A percentile compares a stretch with the other conserved stretches of the same genome.
phyloP scores from a whole-genome alignment of 2,113 vertebrate genomes.

The Entomyzon cyanotis region DNA sequence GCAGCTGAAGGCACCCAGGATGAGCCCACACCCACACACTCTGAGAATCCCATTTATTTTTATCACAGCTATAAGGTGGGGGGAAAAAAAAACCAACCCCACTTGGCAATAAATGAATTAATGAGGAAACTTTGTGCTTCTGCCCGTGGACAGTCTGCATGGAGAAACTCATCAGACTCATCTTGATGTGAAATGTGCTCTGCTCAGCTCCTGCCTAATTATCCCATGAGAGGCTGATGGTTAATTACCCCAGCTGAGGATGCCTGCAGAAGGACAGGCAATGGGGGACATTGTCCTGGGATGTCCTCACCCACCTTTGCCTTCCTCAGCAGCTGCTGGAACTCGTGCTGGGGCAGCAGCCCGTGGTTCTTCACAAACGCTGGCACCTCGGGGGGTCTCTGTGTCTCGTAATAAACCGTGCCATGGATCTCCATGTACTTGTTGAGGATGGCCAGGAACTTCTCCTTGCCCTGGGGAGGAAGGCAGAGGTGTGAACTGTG shows the following conservation, averaged over 20 bases:
- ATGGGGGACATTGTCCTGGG: not conserved
- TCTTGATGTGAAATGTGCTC: not conserved
- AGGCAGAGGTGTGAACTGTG: not conserved
- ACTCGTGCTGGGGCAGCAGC: constrained; percentile 91
- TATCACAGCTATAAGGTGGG: not conserved
- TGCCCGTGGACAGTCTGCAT: not conserved
- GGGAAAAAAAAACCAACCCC: not conserved
- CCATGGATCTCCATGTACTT: constrained; percentile 97
- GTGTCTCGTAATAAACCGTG: constrained; percentile 93
- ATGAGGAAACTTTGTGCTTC: not conserved
- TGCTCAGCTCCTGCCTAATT: not conserved
- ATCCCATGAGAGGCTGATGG: not conserved
- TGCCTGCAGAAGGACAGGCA: not conserved
- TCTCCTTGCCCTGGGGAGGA: constrained; percentile 87
- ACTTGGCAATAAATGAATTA: not conserved
- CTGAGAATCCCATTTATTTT: not conserved
- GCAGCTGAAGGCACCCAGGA: not conserved
- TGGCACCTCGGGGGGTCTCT: constrained; percentile 91
- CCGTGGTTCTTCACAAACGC: constrained; percentile 96
- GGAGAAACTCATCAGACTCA: not conserved
- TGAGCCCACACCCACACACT: rapidly evolving
- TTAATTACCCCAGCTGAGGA: not conserved
- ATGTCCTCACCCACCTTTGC: constrained; percentile 78
- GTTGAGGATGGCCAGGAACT: constrained; percentile 86
- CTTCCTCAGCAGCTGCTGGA: constrained; percentile 93